These are phyloP conservation scores for Pogonocichla stellata DNA, from an alignment of 2,113 vertebrate genomes.

Conservation along the genomic window DNA sequence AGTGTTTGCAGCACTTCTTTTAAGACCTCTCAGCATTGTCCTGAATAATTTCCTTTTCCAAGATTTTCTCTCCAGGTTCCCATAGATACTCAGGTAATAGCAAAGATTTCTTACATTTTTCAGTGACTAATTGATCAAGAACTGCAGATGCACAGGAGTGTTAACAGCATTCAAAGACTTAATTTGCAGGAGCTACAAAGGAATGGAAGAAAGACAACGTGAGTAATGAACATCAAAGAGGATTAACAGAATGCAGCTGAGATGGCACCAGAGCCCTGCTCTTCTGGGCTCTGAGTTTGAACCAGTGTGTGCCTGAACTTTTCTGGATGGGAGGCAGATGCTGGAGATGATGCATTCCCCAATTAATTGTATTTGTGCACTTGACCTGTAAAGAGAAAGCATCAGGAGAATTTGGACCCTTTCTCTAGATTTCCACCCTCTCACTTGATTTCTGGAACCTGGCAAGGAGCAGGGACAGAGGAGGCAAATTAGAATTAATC, in stretches of 20 bases:
- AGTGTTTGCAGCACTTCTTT: background rate
- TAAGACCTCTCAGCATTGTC: background rate
- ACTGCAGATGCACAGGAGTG: background rate
- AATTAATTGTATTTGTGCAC: background rate
- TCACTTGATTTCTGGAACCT: background rate
- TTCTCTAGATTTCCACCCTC: background rate
- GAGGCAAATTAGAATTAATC: background rate
- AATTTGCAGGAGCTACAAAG: constrained; percentile 21
- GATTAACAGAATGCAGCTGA: background rate
- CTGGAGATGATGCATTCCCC: background rate
- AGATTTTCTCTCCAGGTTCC: background rate
- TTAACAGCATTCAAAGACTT: constrained; percentile 57
- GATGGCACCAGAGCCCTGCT: background rate
- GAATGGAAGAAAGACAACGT: background rate
- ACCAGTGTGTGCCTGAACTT: background rate
- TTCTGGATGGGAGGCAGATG: background rate
- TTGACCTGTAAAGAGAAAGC: background rate
- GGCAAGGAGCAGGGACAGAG: background rate
- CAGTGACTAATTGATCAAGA: background rate
- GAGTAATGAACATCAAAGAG: background rate
- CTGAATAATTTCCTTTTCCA: background rate
- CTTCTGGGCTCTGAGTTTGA: background rate
- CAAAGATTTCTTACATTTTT: background rate
- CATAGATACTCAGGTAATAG: background rate
- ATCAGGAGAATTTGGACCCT: background rate